phyloP scores from a whole-genome alignment of 2,113 vertebrate genomes.

The Ctenodactylus gundi region DNA sequence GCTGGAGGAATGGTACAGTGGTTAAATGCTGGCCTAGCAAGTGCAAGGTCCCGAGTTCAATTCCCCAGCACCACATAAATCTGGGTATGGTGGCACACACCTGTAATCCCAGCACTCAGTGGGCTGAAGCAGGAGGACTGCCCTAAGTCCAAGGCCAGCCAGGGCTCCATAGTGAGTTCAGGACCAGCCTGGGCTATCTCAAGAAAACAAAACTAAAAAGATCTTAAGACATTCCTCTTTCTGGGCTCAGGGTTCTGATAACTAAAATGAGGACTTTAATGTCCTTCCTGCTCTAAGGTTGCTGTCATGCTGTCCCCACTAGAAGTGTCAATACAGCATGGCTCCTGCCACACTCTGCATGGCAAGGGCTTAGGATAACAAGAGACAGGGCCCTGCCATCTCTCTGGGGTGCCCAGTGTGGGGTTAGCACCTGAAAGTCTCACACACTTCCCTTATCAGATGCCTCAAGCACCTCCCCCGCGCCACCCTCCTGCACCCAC shows the following conservation, averaged over 20 bases:
- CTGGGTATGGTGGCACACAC: too few species aligned
- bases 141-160: too few species aligned
- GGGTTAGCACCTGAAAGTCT: not conserved
- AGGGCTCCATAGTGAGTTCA: too few species aligned
- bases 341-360: fast-evolving
- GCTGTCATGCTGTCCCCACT: not conserved
- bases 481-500: not conserved
- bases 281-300: not conserved
- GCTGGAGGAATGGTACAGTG: too few species aligned
- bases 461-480: not conserved
- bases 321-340: not conserved
- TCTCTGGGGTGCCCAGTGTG: too few species aligned
- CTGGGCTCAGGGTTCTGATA: not conserved
- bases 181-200: too few species aligned
- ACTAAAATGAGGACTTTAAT: not conserved
- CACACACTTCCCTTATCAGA: fast-evolving
- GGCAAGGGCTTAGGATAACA: not conserved
- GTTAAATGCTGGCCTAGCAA: too few species aligned
- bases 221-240: not conserved
- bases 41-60: too few species aligned
- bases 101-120: too few species aligned
- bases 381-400: not conserved
- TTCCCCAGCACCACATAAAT: too few species aligned
- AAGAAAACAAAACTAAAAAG: too few species aligned
- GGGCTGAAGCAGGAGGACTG: too few species aligned